Conservation (phyloP, 23 tunicate species). For the Oikopleura albicans region DNA sequence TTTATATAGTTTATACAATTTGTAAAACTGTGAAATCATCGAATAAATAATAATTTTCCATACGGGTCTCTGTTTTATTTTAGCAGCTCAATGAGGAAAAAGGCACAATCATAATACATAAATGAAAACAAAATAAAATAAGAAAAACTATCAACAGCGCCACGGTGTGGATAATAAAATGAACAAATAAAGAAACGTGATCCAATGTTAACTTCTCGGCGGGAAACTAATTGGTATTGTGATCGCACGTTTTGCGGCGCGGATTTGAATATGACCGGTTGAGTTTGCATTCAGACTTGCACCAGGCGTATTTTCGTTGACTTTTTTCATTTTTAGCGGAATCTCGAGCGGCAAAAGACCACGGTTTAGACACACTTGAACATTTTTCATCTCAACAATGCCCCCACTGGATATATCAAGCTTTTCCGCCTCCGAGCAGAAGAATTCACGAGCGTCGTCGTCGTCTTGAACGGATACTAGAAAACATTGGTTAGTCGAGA, state of each 20-base stretch:
- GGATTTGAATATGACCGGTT: neutral
- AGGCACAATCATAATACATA: no score
- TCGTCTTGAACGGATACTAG: neutral
- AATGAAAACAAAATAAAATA: no score
- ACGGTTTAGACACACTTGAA: neutral
- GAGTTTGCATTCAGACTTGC: neutral
- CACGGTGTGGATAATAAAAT: no score
- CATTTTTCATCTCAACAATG: neutral
- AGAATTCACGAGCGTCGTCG: neutral
- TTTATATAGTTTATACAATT: no score
- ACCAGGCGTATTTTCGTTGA: neutral
- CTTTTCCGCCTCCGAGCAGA: neutral
- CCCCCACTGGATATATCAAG: neutral
- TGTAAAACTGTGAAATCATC: no score
- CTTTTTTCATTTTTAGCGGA: neutral
- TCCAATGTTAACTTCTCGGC: neutral
- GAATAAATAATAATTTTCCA: no score
- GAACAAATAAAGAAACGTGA: neutral
- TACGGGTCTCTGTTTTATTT: no score
- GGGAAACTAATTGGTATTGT: neutral
- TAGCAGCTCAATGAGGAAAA: no score
- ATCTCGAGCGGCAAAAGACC: neutral
- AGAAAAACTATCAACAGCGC: no score
- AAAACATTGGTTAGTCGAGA: neutral
- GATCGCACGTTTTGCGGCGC: neutral